phyloP scores from a whole-genome alignment of 2,888 invertebrate genomes.

The Drosophila mimetica region DNA sequence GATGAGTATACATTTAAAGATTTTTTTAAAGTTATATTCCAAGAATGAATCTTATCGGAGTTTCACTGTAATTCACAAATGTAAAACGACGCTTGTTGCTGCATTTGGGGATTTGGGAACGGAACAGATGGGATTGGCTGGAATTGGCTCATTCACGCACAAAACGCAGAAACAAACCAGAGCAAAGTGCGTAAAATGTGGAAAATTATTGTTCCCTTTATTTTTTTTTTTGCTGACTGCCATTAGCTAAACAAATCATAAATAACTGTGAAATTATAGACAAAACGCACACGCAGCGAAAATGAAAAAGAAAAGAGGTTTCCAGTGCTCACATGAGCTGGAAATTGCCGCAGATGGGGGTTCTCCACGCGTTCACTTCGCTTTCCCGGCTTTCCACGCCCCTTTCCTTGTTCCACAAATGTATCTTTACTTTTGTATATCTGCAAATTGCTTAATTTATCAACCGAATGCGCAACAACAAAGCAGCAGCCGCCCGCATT shows the following conservation, averaged over 20 bases:
- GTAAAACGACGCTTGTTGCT: conserved; percentile 18
- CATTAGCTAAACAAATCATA: conserved; percentile 68
- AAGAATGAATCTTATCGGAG: too few relatives aligned
- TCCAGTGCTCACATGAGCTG: conserved; percentile 23
- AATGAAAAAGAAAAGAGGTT: conserved; percentile 11
- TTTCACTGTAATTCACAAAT: conserved; percentile 16
- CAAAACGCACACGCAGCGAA: conserved; percentile 12
- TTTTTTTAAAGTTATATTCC: too few relatives aligned
- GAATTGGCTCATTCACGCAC: conserved; percentile 27
- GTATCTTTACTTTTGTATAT: conserved; percentile 5
- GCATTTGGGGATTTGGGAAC: conserved; percentile 18
- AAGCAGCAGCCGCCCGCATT: conserved; percentile 62
- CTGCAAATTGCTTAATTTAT: conserved; percentile 69
- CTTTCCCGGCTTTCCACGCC: background rate
- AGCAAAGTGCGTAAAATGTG: conserved; percentile 42
- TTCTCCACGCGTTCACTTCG: conserved; percentile 46
- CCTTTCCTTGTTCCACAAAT: too few relatives aligned
- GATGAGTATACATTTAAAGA: too few relatives aligned
- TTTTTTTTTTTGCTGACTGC: conserved; percentile 16
- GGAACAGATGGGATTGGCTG: conserved; percentile 15
- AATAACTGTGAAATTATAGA: conserved; percentile 63
- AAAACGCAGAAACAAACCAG: conserved; percentile 15
- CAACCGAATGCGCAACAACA: conserved; percentile 49
- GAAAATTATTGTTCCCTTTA: conserved; percentile 30
- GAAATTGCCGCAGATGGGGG: conserved; percentile 51